These are phyloP conservation scores for Macaca fascicularis DNA, from an alignment of 2,113 vertebrate genomes.

Conservation along the genomic window T2T-MFA8v1.1 NC_088376.1:160391001-160391500, in stretches of 20 bases:
- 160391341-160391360: constrained; percentile 63
- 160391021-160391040: neutral
- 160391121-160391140: constrained; percentile 59
- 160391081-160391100: neutral
- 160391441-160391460: constrained; percentile 15
- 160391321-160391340: constrained; percentile 75
- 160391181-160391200: constrained; percentile 65
- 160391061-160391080: neutral
- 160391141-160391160: constrained; percentile 60
- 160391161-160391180: constrained; percentile 58
- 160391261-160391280: constrained; percentile 69
- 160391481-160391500: constrained; percentile 4
- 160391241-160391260: constrained; percentile 73
- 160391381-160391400: constrained; percentile 66
- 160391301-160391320: constrained; percentile 82
- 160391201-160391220: constrained; percentile 78
- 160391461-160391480: constrained; percentile 27
- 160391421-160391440: constrained; percentile 49
- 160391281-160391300: constrained; percentile 80
- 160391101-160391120: constrained; percentile 34
- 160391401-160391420: constrained; percentile 45
- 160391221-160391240: constrained; percentile 66
- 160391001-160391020: neutral
- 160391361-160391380: constrained; percentile 49
- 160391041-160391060: neutral